These are phyloP conservation scores for Andricus grossulariae DNA, from an alignment of 1,140 invertebrate genomes.

Conservation along the genomic window DNA sequence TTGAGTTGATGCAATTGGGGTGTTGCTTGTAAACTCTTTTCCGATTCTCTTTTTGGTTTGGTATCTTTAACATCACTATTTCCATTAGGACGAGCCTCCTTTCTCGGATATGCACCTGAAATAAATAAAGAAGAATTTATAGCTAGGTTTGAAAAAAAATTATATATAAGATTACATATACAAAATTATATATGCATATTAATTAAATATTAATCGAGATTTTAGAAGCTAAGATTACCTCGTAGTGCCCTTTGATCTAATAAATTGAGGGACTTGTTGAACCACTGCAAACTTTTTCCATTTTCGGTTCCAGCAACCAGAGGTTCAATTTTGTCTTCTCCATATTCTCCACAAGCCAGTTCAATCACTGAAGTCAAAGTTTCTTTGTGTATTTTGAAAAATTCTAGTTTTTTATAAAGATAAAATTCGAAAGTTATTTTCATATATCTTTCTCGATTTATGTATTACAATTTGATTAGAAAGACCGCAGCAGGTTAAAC, in stretches of 20 bases:
- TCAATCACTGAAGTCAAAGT: slow-evolving; percentile 84
- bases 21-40: slow-evolving; percentile 79
- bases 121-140: slow-evolving; percentile 1
- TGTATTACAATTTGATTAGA: no score
- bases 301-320: slow-evolving; percentile 85
- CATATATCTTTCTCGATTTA: no score
- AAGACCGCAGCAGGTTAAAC: no score
- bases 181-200: not conserved
- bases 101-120: slow-evolving; percentile 3
- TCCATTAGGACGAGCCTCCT: slow-evolving; percentile 7
- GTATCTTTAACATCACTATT: slow-evolving; percentile 42
- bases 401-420: not conserved
- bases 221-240: slow-evolving; percentile 58
- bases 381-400: not conserved
- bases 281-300: slow-evolving; percentile 83
- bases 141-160: slow-evolving; percentile 14
- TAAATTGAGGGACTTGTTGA: slow-evolving; percentile 77
- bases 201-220: not conserved
- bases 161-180: slow-evolving; percentile 24
- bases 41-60: slow-evolving; percentile 41
- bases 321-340: slow-evolving; percentile 84
- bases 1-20: slow-evolving; percentile 82
- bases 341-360: slow-evolving; percentile 92
- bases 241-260: slow-evolving; percentile 77
- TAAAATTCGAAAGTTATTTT: no score